These are phyloP conservation scores for Rhagoletis zephyria DNA, from an alignment of 1,140 invertebrate species.

Conservation along the genomic window DNA sequence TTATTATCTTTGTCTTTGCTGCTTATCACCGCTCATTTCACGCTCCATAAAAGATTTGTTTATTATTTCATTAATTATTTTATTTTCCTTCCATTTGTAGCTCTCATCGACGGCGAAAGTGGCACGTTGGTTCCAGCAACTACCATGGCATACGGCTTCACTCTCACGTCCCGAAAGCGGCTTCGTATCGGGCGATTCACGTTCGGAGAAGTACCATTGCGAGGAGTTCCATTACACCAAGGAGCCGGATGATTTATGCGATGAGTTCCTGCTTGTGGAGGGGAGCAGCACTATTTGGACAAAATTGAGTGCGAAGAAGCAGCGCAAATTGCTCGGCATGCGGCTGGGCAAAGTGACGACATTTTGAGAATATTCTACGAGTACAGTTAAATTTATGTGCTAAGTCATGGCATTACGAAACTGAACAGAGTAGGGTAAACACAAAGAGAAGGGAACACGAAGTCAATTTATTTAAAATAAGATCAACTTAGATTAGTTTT, in stretches of 20 bases:
- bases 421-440: background rate
- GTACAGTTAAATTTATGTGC: background rate
- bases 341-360: slow-evolving; percentile 80
- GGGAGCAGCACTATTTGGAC: slow-evolving; percentile 77
- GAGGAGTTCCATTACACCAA: slow-evolving; percentile 70
- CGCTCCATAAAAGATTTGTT: background rate
- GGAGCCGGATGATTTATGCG: slow-evolving; percentile 73
- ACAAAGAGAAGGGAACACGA: background rate
- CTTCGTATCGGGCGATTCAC: slow-evolving; percentile 78
- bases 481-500: background rate
- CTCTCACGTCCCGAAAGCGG: slow-evolving; percentile 82
- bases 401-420: slow-evolving; percentile 20
- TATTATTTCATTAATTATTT: slow-evolving; percentile 53
- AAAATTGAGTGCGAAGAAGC: slow-evolving; percentile 80
- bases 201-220: slow-evolving; percentile 72
- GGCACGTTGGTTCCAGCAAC: slow-evolving; percentile 81
- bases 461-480: slow-evolving; percentile 12
- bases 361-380: slow-evolving; percentile 71
- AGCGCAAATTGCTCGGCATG: slow-evolving; percentile 78
- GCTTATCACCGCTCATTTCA: background rate
- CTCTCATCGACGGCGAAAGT: slow-evolving; percentile 82
- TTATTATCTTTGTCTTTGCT: background rate
- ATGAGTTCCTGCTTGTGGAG: slow-evolving; percentile 75
- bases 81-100: slow-evolving; percentile 70
- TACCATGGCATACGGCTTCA: slow-evolving; percentile 76